Evolutionary conservation across 2,888 invertebrate species (phyloP), one percentile per base, ranked within the genome.

Genomic region (Microctonus brassicae): DNA sequence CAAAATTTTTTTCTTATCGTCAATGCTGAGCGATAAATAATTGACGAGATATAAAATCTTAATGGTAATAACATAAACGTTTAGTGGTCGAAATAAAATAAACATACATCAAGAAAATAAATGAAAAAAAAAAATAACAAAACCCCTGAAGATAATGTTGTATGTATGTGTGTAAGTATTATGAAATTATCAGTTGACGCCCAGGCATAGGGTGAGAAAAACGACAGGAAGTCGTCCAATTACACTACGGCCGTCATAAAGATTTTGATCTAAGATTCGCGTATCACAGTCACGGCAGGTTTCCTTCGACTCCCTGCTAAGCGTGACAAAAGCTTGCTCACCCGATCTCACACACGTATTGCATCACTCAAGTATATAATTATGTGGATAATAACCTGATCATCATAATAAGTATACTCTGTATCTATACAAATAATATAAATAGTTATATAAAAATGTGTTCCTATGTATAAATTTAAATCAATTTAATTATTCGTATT

Each of bases 201-300:
- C 29, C 53, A 52, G 47, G 17, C 7, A 6, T 17, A 47, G 47
- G 7, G n/a, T 47, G 17, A 47, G 47, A n/a, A 47, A 67, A 67
- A 67, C 62, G 60, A 61, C 62, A 66, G 71, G 71, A 71, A 71
- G 71, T 67, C 66, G 60, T 67, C 57, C 71, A 71, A 67, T 71
- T 71, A 71, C 62, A 42, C 53, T 61, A 53, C 62, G 24, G 53
- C 53, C 42, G 60, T 53, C 62, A 61, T 71, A 66, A 71, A 62
- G 71, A 71, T 71, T 55, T 24, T n/a, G 42, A 66, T 61, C 66
- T 60, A 52, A 62, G 66, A 71, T 66, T 29, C 36, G 36, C n/a
- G 55, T 62, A 67, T 63, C 55, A 67, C 5, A 33, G 65, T 67
- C 71, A 71, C 71, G 66, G 24, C 67, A 66, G 61, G 57, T 67